phyloP scores from a whole-genome alignment of 2,888 invertebrate genomes.

The Ophion slaviceki region DNA sequence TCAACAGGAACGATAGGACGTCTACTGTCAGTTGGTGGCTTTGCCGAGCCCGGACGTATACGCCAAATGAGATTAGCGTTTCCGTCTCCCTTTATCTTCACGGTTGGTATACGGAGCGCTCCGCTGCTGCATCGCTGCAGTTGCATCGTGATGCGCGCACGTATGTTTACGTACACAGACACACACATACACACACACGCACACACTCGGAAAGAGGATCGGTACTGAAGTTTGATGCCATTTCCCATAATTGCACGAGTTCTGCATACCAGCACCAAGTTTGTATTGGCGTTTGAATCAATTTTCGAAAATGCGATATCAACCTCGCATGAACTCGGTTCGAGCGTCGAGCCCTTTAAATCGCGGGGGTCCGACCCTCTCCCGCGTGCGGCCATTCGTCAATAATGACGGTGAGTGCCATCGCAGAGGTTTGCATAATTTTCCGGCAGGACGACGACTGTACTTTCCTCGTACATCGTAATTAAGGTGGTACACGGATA shows the following conservation, averaged over 20 bases:
- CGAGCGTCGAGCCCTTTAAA: background rate
- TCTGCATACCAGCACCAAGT: background rate
- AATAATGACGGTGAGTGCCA: background rate
- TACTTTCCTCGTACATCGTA: background rate
- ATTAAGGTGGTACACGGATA: background rate
- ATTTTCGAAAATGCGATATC: background rate
- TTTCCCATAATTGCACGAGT: background rate
- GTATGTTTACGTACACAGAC: background rate
- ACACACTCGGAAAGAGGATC: background rate
- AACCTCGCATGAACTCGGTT: background rate
- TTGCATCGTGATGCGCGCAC: background rate
- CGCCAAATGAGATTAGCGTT: slow-evolving; percentile 48
- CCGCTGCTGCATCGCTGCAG: background rate
- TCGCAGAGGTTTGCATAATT: background rate
- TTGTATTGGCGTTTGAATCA: background rate
- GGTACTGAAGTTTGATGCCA: background rate
- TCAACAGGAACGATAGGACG: slow-evolving; percentile 2
- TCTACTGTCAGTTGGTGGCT: slow-evolving; percentile 17
- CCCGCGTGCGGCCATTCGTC: background rate
- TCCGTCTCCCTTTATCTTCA: slow-evolving; percentile 38
- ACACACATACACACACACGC: background rate
- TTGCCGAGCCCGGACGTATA: slow-evolving; percentile 38
- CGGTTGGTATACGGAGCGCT: background rate
- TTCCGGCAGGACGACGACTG: background rate
- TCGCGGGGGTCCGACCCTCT: background rate